These are phyloP conservation scores for Melieria picta DNA, from an alignment of 2,888 invertebrate species.

Conservation along the genomic window DNA sequence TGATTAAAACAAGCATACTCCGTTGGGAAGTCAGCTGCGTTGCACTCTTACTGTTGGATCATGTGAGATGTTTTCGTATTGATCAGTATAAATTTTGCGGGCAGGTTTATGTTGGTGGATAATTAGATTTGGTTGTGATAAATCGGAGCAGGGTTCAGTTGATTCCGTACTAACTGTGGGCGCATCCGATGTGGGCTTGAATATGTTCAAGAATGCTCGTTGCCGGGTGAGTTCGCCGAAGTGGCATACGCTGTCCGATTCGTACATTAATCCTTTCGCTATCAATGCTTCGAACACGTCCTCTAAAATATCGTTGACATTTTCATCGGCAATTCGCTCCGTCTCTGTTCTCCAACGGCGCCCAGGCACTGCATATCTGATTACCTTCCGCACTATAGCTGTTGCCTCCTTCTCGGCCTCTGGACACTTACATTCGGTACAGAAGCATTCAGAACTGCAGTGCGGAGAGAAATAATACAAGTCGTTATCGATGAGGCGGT, in stretches of 20 bases:
- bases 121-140: too few relatives aligned
- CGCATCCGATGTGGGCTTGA: too few relatives aligned
- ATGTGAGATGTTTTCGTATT: too few relatives aligned
- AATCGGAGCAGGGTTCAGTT: too few relatives aligned
- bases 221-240: constrained; percentile 3
- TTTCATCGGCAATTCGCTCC: constrained; percentile 52
- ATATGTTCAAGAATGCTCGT: too few relatives aligned
- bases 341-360: constrained; percentile 53
- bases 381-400: constrained; percentile 54
- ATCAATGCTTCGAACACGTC: constrained; percentile 45
- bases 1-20: too few relatives aligned
- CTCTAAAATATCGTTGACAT: constrained; percentile 49
- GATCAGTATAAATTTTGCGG: too few relatives aligned
- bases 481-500: constrained; percentile 56
- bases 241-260: constrained; percentile 7
- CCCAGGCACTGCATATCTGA: constrained; percentile 54
- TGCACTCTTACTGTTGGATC: too few relatives aligned
- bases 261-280: constrained; percentile 4
- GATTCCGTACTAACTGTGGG: too few relatives aligned
- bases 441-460: constrained; percentile 42
- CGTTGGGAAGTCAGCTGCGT: too few relatives aligned
- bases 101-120: too few relatives aligned
- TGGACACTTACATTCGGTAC: constrained; percentile 31
- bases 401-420: constrained; percentile 46
- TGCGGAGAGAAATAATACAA: constrained; percentile 51